Percentiles rank a stretch among this genome's conserved stretches.
Evolutionary conservation across 2,888 invertebrate species (phyloP).

Genomic region (Mycalesis mineus): DNA sequence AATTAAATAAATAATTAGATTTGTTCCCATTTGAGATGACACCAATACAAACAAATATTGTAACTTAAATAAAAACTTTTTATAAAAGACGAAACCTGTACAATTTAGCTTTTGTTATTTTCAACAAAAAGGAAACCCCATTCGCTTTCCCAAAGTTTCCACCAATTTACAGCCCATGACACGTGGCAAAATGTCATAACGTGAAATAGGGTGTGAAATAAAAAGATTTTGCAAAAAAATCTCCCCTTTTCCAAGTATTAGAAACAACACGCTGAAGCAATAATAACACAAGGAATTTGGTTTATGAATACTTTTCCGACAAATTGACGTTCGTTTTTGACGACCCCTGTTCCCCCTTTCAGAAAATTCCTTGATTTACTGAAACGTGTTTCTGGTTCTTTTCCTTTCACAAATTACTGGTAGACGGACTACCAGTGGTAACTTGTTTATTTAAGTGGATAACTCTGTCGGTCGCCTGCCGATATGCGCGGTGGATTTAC

Average conservation of each 20-base stretch:
- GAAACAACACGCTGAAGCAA: neutral
- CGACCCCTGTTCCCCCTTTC: neutral
- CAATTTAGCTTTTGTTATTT: neutral
- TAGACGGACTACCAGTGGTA: too few relatives aligned
- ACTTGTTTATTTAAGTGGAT: too few relatives aligned
- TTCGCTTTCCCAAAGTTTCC: neutral
- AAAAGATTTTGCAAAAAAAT: neutral
- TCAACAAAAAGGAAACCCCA: neutral
- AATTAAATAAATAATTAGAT: too few relatives aligned
- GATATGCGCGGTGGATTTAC: too few relatives aligned
- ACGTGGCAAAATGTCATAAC: neutral
- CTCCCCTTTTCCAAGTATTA: neutral
- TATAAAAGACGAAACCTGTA: too few relatives aligned
- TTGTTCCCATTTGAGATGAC: too few relatives aligned
- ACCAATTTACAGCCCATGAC: neutral
- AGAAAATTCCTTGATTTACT: neutral
- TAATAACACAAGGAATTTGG: neutral
- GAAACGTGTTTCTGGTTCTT: neutral
- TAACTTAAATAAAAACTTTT: too few relatives aligned
- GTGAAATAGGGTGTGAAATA: slow-evolving; percentile 5
- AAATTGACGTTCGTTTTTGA: slow-evolving; percentile 8
- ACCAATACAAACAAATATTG: too few relatives aligned
- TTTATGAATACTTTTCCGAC: neutral
- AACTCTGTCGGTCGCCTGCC: too few relatives aligned
- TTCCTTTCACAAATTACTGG: neutral